Base-by-base conservation (phyloP, 1,140 invertebrate genomes). In the Philaenus spumarius region DNA sequence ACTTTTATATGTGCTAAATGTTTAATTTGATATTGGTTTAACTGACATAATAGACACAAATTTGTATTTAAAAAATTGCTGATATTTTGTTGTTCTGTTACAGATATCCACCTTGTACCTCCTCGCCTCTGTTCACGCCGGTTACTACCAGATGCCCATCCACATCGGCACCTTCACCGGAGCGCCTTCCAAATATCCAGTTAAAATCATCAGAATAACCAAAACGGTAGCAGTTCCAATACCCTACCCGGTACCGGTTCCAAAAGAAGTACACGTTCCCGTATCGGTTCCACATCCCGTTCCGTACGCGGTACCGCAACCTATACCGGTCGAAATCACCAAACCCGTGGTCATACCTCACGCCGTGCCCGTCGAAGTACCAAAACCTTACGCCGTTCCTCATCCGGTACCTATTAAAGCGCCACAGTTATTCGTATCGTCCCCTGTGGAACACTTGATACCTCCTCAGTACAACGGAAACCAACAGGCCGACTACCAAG, bases 141-240 rank as follows among this genome's bases (percentile, higher is more conserved):
- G 26, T 4, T 30, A 30, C 26, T 30, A 4, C 26, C 26, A 30
- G 26, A 30, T 4, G 9, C 26, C 26, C 9, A 30, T 26, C 24
- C 35, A 57, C 55, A 40, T 57, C 23, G 50, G 30, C 23, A 53
- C 17, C 15, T 48, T 57, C 43, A 24, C 40, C 6, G 34, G 34
- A 30, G 26, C 26, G 26, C 26, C 26, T 3, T 30, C 19, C 22
- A 57, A n/a, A 20, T 58, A 19, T n/a, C 56, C 46, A 11, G 56
- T 58, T 0, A 58, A 58, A 47, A 17, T 58, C 1, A 46, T 58
- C 45, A 58, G 35, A 48, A 35, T 58, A 26, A 58, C 56, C 35
- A 58, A 58, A 12, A 58, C 56, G 2, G 56, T 58, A 22, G 56
- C 56, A 1, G 56, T 58, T n/a, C 56, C 56, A 6, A 46, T 58